These are phyloP conservation scores for Thalassoma bifasciatum DNA, from an alignment of 2,113 vertebrate genomes.

Conservation along the genomic window DNA sequence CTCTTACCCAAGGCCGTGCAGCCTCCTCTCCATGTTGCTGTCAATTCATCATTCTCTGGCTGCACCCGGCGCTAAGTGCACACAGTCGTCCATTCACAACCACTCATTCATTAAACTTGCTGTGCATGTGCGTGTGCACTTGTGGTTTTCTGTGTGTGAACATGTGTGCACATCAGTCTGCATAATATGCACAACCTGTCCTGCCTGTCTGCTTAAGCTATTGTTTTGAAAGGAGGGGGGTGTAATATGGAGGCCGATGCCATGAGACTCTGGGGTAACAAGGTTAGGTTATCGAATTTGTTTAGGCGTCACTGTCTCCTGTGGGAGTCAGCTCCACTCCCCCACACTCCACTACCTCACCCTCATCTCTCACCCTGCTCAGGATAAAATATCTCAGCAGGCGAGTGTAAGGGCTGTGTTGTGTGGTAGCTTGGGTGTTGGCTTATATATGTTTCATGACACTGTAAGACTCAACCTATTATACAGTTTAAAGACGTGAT, in stretches of 20 bases:
- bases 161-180: conserved; percentile 53
- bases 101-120: conserved; percentile 73
- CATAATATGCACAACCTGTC: conserved; percentile 68
- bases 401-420: conserved; percentile 52
- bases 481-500: conserved; percentile 58
- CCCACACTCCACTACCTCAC: conserved; percentile 40
- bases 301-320: conserved; percentile 79
- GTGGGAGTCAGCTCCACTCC: conserved; percentile 62
- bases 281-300: conserved; percentile 81
- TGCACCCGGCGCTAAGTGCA: conserved; percentile 74
- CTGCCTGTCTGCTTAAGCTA: conserved; percentile 66
- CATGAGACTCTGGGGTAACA: conserved; percentile 74
- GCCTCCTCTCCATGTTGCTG: conserved; percentile 58
- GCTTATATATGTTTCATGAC: conserved; percentile 65
- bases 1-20: conserved; percentile 47
- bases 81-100: conserved; percentile 78
- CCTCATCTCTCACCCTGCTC: conserved; percentile 47
- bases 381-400: conserved; percentile 59
- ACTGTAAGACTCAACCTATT: conserved; percentile 51
- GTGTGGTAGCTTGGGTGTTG: conserved; percentile 57
- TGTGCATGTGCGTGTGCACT: conserved; percentile 38
- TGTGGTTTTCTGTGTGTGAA: conserved; percentile 36
- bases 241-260: conserved; percentile 59
- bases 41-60: conserved; percentile 75
- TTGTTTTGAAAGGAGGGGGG: conserved; percentile 71